These are phyloP conservation scores for Neotoma lepida DNA, from an alignment of 2,113 vertebrate genomes.

Conservation along the genomic window DNA sequence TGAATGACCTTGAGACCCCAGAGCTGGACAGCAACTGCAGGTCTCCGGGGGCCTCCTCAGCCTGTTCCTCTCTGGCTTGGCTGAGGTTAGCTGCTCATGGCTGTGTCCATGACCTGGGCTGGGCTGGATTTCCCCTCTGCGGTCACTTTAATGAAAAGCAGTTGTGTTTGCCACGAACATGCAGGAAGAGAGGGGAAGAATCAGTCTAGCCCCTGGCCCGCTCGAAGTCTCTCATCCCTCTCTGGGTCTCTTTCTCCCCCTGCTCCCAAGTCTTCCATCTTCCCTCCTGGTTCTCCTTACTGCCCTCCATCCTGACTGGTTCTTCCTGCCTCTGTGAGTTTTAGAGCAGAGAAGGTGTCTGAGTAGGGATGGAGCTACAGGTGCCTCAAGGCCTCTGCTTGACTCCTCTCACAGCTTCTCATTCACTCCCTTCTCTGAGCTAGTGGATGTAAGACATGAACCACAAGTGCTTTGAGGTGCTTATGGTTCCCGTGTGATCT, in stretches of 20 bases:
- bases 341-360: neutral
- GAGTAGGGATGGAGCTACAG: neutral
- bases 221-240: neutral
- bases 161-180: conserved; percentile 64
- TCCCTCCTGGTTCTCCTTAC: neutral
- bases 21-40: conserved; percentile 23
- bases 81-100: conserved; percentile 50
- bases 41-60: neutral
- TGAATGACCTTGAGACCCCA: neutral
- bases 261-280: neutral
- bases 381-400: neutral
- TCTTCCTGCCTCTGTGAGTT: conserved; percentile 10
- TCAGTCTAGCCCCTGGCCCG: neutral
- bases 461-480: neutral
- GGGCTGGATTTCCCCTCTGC: conserved; percentile 66
- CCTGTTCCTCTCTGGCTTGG: conserved; percentile 56
- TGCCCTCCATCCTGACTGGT: neutral
- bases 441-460: neutral
- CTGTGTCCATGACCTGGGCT: conserved; percentile 68
- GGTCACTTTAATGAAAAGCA: conserved; percentile 80
- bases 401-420: neutral
- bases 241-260: neutral
- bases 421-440: neutral
- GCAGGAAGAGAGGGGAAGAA: conserved; percentile 12
- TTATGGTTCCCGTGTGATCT: neutral